Evolutionary conservation across 2,113 vertebrate species (phyloP), one percentile per base, ranked within the genome.

Genomic region (Anhinga anhinga): DNA sequence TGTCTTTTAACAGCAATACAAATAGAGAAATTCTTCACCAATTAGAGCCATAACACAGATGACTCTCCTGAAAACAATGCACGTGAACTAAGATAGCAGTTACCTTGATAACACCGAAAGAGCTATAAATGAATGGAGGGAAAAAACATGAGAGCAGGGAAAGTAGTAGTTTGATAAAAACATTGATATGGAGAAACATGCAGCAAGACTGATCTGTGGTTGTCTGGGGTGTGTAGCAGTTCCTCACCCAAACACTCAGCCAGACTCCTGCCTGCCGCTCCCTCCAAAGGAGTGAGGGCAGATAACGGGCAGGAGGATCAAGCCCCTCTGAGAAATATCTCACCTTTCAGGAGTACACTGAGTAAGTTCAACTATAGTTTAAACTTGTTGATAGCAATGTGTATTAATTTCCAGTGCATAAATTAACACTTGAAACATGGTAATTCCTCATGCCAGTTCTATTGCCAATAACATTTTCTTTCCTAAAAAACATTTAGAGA

Each of bases 391-490:
- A 38, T 56, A 89, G 26, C 58, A 86, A 88, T 29, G 25, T 50
- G 53, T 72, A 92, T 87, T 90, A 89, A 78, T 90, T 87, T 80
- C 73, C 84, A 36, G 70, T 18, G 58, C 91, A 94, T 90, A 95
- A 93, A 97, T 72, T 78, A 95, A 88, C 79, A 80, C 58, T 44
- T 76, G 42, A 83, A 96, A 76, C 65, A 62, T 16, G 62, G 40
- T 47, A 66, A 58, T 53, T 91, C 29, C 25, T 93, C 67, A 15
- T 62, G 44, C 23, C 50, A 49, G 12, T 66, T 61, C 65, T 56
- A 70, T 11, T 92, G 23, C 82, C 53, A 18, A 13, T 25, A 52
- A 45, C 22, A 52, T 52, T 79, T 62, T 44, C 15, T 77, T 34
- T 90, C 76, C 38, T 16, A 73, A 88, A 90, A 78, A 59, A 59